Conservation (phyloP, 2,113 vertebrate genomes). For the Paralichthys olivaceus region DNA sequence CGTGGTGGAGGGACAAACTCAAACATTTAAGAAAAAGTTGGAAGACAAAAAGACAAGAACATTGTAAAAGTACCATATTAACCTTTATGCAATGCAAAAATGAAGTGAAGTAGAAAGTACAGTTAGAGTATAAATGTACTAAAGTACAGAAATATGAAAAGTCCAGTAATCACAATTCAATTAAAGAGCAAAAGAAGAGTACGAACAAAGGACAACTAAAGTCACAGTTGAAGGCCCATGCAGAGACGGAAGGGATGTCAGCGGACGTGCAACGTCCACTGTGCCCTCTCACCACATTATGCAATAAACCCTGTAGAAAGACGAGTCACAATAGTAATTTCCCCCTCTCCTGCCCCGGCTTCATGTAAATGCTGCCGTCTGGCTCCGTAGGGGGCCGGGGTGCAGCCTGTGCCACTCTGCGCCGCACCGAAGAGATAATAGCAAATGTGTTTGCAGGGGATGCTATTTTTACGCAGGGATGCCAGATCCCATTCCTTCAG, state of each 20-base stretch:
- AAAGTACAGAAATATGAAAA: too few relatives aligned
- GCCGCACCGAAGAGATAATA: slow-evolving; percentile 76
- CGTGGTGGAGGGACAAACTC: too few relatives aligned
- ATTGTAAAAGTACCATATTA: too few relatives aligned
- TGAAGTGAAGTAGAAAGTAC: too few relatives aligned
- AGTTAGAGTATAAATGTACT: too few relatives aligned
- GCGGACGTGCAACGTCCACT: slow-evolving; percentile 29
- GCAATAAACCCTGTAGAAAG: slow-evolving; percentile 73
- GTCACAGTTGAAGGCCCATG: neutral
- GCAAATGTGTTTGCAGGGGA: slow-evolving; percentile 75
- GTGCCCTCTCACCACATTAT: slow-evolving; percentile 64
- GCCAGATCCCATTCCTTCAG: slow-evolving; percentile 74
- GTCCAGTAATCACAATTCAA: neutral
- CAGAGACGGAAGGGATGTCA: slow-evolving; percentile 41
- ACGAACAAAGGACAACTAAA: neutral
- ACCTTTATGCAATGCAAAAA: too few relatives aligned
- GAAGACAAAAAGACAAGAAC: too few relatives aligned
- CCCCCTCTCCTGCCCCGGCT: slow-evolving; percentile 60
- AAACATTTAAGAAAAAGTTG: too few relatives aligned
- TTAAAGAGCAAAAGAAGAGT: neutral
- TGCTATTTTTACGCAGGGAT: slow-evolving; percentile 77
- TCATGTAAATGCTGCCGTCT: slow-evolving; percentile 74
- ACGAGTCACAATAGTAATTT: slow-evolving; percentile 72
- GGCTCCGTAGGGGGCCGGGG: slow-evolving; percentile 65
- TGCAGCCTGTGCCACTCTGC: slow-evolving; percentile 41